phyloP scores from a whole-genome alignment of 2,113 vertebrate genomes.

The Circaetus gallicus region DNA sequence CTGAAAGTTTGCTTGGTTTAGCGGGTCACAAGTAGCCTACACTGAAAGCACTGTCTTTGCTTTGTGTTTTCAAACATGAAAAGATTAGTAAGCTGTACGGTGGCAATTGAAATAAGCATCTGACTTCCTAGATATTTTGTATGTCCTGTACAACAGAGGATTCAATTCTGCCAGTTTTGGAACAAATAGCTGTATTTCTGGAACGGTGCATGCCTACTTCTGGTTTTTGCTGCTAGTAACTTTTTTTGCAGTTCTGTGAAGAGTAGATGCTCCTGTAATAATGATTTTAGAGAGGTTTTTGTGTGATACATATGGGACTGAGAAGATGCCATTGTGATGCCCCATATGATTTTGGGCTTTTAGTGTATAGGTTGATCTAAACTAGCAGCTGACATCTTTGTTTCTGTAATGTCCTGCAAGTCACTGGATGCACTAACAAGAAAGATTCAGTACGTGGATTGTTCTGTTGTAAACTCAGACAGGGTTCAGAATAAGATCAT shows the following conservation, averaged over 20 bases:
- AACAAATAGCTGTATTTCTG: background rate
- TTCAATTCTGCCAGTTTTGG: background rate
- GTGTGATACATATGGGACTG: fast-evolving
- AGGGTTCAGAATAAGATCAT: background rate
- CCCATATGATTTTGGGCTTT: background rate
- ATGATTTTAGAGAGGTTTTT: background rate
- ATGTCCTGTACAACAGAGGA: background rate
- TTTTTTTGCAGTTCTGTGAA: background rate
- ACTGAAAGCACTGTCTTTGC: background rate
- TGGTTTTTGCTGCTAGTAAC: background rate
- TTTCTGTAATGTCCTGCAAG: background rate
- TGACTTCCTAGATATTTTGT: background rate
- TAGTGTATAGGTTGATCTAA: background rate
- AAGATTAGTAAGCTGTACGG: fast-evolving
- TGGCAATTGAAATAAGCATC: background rate
- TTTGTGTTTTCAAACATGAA: background rate
- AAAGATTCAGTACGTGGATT: fast-evolving
- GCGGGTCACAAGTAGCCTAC: no score
- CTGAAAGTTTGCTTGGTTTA: background rate
- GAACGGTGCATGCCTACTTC: background rate
- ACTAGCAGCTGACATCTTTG: background rate
- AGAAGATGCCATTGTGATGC: background rate
- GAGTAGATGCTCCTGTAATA: background rate
- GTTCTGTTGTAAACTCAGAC: background rate
- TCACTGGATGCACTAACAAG: background rate